Evolutionary conservation across 1,140 invertebrate species (phyloP).

Genomic region (Geopemphigus sp.): DNA sequence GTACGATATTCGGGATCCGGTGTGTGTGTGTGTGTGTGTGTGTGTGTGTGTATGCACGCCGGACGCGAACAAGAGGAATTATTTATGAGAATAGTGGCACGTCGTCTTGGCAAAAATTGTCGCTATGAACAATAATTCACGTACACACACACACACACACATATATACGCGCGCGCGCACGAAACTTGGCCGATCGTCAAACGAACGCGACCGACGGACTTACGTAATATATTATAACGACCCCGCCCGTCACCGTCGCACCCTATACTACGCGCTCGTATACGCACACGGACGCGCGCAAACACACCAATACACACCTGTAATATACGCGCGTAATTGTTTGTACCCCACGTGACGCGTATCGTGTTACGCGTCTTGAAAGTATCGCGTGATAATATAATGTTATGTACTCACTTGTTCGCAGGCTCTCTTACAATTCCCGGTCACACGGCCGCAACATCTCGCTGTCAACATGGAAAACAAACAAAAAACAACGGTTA

Average conservation of each 20-base stretch:
- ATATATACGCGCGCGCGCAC: background rate
- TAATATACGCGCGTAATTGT: no score
- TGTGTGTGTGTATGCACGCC: background rate
- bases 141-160: no score
- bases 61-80: background rate
- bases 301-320: no score
- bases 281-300: no score
- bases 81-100: slow-evolving; percentile 15
- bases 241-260: background rate
- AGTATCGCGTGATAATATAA: background rate
- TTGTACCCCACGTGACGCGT: background rate
- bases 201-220: background rate
- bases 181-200: slow-evolving; percentile 33
- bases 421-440: slow-evolving; percentile 42
- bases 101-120: slow-evolving; percentile 33
- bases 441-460: slow-evolving; percentile 40
- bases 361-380: slow-evolving; percentile 6
- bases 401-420: slow-evolving; percentile 40
- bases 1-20: no score
- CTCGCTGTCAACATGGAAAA: slow-evolving; percentile 41
- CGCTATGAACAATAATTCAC: slow-evolving; percentile 14
- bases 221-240: background rate
- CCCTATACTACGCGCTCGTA: background rate
- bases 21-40: background rate
- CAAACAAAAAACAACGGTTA: background rate